Evolutionary conservation across 2,113 vertebrate genomes (phyloP), one percentile per base, ranked within the genome.

Genomic region (Trichechus manatus): DNA sequence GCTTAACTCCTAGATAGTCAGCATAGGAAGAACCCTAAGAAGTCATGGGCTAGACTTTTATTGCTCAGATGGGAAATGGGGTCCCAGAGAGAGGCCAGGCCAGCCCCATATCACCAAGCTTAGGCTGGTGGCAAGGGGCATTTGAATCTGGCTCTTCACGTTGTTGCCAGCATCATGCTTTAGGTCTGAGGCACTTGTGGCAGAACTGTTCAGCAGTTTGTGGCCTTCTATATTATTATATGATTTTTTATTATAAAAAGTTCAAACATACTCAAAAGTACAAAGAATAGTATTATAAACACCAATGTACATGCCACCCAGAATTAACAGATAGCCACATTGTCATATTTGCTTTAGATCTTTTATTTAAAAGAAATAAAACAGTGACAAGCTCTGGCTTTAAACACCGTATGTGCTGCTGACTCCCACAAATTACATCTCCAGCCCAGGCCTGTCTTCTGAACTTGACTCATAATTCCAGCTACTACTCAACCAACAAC

Each of bases 331-430:
- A 70, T 20, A 74, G 82, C 79, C 64, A 94, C 15, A 10, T 2
- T 25, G 22, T 95, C 56, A 2, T 59, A 31, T 91, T 88, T 68
- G 23, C 82, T 88, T 87, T 79, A 75, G 64, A 61, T 89, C 56
- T 95, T 94, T 93, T 93, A 82, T 89, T 92, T 96, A 64, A 23
- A 83, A 94, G 79, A 93, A 89, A 90, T 87, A 66, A 94, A 96
- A 96, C 36, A 20, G 74, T 44, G 81, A 79, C 61, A 96, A 87
- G 68, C 8, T 22, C 4, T 22, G 66, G 81, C 81, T 96, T 90
- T 93, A 82, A 91, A 94, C 3, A 63, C 6, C 27, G 7, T 2
- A 42, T 80, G 1, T 59, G 14, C n/a, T 66, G 17, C 39, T 85
- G 85, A 81, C 44, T 81, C 78, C 61, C 23, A 14, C 23, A 14